These are phyloP conservation scores for Drosophila tropicalis DNA, from an alignment of 1,140 invertebrate genomes.

Conservation along the genomic window DNA sequence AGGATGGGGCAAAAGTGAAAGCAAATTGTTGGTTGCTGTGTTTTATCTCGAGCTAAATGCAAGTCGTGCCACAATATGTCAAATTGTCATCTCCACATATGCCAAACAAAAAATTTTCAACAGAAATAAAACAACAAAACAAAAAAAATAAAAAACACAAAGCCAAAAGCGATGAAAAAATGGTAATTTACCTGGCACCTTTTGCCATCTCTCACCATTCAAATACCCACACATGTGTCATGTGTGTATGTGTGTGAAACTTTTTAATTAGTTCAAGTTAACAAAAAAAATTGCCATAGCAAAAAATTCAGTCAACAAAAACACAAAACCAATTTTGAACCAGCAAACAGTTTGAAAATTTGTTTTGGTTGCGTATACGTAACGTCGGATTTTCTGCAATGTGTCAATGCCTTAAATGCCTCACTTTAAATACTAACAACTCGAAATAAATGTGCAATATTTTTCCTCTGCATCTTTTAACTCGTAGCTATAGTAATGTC, in stretches of 20 bases:
- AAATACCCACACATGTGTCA: not conserved
- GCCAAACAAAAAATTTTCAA: slow-evolving; percentile 3
- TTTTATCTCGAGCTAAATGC: slow-evolving; percentile 16
- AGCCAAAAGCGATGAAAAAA: not conserved
- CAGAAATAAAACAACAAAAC: not conserved
- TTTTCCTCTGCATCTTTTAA: not conserved
- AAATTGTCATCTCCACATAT: slow-evolving; percentile 29
- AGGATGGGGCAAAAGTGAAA: not conserved
- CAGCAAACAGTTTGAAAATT: slow-evolving; percentile 15
- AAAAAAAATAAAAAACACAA: slow-evolving; percentile 1
- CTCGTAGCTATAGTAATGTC: not conserved
- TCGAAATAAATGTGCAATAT: not conserved
- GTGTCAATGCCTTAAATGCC: not conserved
- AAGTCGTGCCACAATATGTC: slow-evolving; percentile 22
- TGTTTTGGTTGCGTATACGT: slow-evolving; percentile 6
- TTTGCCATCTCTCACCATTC: not conserved
- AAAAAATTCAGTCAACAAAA: slow-evolving; percentile 12
- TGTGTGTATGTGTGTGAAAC: slow-evolving; percentile 4
- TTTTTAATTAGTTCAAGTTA: slow-evolving; percentile 49
- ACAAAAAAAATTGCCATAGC: slow-evolving; percentile 17
- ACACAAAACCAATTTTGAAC: slow-evolving; percentile 1
- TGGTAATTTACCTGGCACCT: slow-evolving; percentile 8
- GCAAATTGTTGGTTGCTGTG: slow-evolving; percentile 19
- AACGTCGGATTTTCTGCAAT: not conserved
- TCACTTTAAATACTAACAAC: not conserved